Conservation (phyloP, 2,888 invertebrate genomes). For the Platycnemis pennipes region DNA sequence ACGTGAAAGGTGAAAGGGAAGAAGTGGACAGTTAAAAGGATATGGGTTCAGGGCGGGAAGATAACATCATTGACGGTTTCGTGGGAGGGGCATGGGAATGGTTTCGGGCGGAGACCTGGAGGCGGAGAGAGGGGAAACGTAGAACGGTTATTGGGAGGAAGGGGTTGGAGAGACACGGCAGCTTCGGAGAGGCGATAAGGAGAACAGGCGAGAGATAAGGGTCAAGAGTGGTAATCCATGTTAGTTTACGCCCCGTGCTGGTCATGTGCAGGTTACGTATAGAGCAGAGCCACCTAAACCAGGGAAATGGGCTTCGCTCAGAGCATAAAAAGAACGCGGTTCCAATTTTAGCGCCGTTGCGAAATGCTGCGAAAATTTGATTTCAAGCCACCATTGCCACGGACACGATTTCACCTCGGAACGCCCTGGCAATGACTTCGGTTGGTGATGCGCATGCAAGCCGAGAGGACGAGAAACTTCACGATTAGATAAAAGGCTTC, state of each 20-base stretch:
- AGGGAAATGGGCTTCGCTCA: not conserved
- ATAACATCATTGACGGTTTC: not conserved
- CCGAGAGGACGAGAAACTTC: not conserved
- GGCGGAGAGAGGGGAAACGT: not conserved
- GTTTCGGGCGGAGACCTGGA: no score
- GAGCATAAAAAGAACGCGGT: not conserved
- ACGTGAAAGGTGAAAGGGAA: slow-evolving; percentile 8
- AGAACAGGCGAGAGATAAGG: not conserved
- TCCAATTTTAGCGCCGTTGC: not conserved
- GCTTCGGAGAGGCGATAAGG: not conserved
- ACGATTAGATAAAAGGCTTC: not conserved
- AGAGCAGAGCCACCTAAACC: not conserved
- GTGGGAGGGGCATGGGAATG: no score
- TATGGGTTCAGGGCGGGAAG: not conserved
- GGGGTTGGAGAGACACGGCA: not conserved
- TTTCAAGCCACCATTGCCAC: not conserved
- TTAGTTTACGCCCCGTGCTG: not conserved
- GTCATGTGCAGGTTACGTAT: not conserved
- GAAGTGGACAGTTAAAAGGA: slow-evolving; percentile 21
- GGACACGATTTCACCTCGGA: not conserved
- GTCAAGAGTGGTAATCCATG: not conserved
- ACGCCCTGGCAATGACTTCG: not conserved
- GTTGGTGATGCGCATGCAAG: not conserved
- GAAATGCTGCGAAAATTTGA: not conserved
- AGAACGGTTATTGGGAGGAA: not conserved